phyloP scores from a whole-genome alignment of 2,888 invertebrate species.

The Ophonus ardosiacus region DNA sequence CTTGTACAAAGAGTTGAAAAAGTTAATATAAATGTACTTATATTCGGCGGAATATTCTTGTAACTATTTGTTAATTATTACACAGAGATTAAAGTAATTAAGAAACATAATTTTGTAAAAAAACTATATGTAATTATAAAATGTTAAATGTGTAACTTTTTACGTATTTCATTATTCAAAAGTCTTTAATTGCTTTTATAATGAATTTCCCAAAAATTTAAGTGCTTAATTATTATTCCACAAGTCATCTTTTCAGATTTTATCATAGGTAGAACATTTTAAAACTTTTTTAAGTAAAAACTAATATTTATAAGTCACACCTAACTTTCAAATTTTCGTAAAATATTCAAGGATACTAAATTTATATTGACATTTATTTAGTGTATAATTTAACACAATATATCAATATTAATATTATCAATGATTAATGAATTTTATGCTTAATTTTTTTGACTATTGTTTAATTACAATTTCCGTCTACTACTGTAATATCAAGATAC shows the following conservation, averaged over 20 bases:
- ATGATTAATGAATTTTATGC: conserved; percentile 43
- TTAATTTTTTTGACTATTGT: neutral
- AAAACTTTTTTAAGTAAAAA: conserved; percentile 34
- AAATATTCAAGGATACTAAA: neutral
- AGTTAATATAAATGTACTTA: too few relatives aligned
- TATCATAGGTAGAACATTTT: conserved; percentile 3
- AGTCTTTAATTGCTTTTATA: conserved; percentile 58
- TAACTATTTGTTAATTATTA: conserved; percentile 1
- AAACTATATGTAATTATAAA: conserved; percentile 32
- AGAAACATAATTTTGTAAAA: conserved; percentile 14
- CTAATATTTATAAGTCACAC: conserved; percentile 38
- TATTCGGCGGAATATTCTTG: neutral
- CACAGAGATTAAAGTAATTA: neutral
- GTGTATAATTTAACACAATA: conserved; percentile 56
- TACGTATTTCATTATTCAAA: conserved; percentile 17
- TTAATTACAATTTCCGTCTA: neutral
- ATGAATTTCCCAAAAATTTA: conserved; percentile 58
- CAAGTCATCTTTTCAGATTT: conserved; percentile 41
- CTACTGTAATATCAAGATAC: neutral
- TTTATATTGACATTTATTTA: conserved; percentile 46
- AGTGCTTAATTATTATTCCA: conserved; percentile 57
- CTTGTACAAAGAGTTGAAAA: too few relatives aligned
- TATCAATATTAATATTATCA: conserved; percentile 47
- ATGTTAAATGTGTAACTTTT: conserved; percentile 9
- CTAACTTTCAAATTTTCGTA: conserved; percentile 45